Evolutionary conservation across 2,888 invertebrate species (phyloP).

Genomic region (Mimachlamys varia): DNA sequence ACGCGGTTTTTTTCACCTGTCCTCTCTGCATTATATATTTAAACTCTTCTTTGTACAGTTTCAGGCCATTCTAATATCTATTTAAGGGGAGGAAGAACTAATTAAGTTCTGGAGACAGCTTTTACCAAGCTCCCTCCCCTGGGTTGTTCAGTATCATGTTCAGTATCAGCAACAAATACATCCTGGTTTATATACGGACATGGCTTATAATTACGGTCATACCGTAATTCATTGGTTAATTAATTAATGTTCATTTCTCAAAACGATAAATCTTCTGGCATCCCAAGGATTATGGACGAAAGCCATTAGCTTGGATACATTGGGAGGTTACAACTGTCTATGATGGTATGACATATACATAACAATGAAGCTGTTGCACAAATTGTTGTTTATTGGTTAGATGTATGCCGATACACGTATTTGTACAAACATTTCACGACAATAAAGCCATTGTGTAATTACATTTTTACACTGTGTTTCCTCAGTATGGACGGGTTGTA

Average conservation of each 20-base stretch:
- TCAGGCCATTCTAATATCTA: neutral
- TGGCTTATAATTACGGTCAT: neutral
- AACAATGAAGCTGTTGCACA: too few relatives aligned
- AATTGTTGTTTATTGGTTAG: too few relatives aligned
- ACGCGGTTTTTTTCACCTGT: neutral
- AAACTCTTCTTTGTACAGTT: neutral
- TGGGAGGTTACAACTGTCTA: neutral
- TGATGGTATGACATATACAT: too few relatives aligned
- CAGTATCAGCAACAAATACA: neutral
- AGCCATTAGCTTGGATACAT: neutral
- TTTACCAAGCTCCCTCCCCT: neutral
- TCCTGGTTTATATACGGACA: neutral
- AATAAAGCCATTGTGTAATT: too few relatives aligned
- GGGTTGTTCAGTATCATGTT: too few relatives aligned
- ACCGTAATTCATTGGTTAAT: neutral
- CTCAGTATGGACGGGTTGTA: too few relatives aligned
- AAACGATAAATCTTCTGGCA: neutral
- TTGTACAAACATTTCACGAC: too few relatives aligned
- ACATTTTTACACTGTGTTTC: too few relatives aligned
- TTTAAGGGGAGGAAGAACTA: neutral
- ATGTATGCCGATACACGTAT: too few relatives aligned
- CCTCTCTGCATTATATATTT: neutral
- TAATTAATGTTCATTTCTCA: neutral
- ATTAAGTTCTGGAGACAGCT: neutral
- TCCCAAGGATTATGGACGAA: neutral